Evolutionary conservation across 2,888 invertebrate species (phyloP).

Genomic region (Habroteleia sp.): DNA sequence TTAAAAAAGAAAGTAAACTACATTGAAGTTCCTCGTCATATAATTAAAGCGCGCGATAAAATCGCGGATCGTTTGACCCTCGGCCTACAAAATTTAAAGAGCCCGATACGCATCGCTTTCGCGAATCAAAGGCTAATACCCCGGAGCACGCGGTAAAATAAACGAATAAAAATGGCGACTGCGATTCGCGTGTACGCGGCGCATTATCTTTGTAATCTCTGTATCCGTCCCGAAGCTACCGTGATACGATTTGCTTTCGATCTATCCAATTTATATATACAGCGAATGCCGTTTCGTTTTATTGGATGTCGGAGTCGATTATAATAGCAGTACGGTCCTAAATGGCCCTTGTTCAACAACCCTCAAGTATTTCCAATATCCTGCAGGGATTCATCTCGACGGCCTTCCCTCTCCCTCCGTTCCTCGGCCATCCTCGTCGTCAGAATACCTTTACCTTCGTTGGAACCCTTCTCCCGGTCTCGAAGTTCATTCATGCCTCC

Average conservation of each 20-base stretch:
- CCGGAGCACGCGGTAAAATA: slow-evolving; percentile 28
- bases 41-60: slow-evolving; percentile 36
- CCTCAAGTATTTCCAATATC: slow-evolving; percentile 80
- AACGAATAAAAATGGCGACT: slow-evolving; percentile 43
- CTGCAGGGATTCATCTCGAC: slow-evolving; percentile 77
- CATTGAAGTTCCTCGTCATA: slow-evolving; percentile 1
- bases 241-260: slow-evolving; percentile 58
- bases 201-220: slow-evolving; percentile 62
- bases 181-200: slow-evolving; percentile 62
- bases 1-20: no score
- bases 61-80: slow-evolving; percentile 45
- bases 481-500: slow-evolving; percentile 75
- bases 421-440: slow-evolving; percentile 41
- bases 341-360: slow-evolving; percentile 78
- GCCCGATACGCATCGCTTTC: slow-evolving; percentile 43
- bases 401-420: slow-evolving; percentile 52
- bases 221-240: slow-evolving; percentile 63
- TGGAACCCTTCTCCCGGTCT: slow-evolving; percentile 47
- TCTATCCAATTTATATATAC: slow-evolving; percentile 59
- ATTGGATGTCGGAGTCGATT: slow-evolving; percentile 74
- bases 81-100: slow-evolving; percentile 53
- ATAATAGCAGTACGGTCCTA: slow-evolving; percentile 75
- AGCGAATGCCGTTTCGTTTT: slow-evolving; percentile 58
- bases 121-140: slow-evolving; percentile 48
- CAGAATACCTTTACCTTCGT: slow-evolving; percentile 50